Evolutionary conservation across 2,797 vertebrate genomes (phyloP), one percentile per base, ranked within the genome.

Genomic region (Alca torda): DNA sequence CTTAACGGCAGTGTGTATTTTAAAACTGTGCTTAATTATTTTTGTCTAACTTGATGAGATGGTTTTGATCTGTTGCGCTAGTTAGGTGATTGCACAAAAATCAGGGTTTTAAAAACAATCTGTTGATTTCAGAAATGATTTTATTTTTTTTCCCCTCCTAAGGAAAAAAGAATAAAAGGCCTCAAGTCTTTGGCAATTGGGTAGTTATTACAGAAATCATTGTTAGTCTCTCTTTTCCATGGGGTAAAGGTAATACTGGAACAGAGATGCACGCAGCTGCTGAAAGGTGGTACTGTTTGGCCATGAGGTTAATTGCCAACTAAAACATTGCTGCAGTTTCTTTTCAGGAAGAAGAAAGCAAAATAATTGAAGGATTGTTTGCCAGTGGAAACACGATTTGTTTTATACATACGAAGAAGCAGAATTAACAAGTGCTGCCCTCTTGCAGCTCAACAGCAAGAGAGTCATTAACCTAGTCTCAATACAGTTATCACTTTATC

Each of bases 91-190:
- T 37, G 33, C 65, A 51, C n/a, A 33, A 50, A 57, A 37, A 73
- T 65, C 16, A 6, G 3, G 3, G 6, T 6, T 82, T 90, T 80
- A 72, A 68, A 91, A 81, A 16, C 20, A 41, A 10, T 24, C 14
- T 24, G 31, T 61, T 87, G 56, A 31, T 74, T 86, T 74, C 56
- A 45, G n/a, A 53, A 74, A 76, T 14, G 21, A 28, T 5, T 16
- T 2, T 48, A 12, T 12, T 13, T 48, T 48, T 2, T 8, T 31
- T 4, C 2, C 1, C 3, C 6, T 8, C 15, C 19, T 2, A 15
- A 41, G n/a, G 12, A 60, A 56, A 56, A 76, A n/a, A 10, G 25
- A 76, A 31, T 65, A 26, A 75, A 68, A 76, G 35, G 4, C 12
- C 80, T 76, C 8, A 41, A 33, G 23, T 64, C 30, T 75, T 68